Evolutionary conservation across 2,797 vertebrate species (phyloP).

Genomic region (Acanthis flammea): DNA sequence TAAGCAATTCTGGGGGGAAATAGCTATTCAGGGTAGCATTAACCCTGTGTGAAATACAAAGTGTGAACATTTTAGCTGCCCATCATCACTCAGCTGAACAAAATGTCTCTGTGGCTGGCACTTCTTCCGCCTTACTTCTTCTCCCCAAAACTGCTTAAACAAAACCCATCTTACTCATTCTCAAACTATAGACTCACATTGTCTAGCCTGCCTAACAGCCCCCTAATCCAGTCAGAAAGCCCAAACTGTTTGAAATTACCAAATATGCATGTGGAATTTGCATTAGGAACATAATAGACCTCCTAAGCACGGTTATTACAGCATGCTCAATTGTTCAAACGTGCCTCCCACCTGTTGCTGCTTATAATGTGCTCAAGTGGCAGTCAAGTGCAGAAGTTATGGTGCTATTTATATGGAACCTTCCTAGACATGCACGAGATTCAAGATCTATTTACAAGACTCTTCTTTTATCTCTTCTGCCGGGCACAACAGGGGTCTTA

Average conservation of each 20-base stretch:
- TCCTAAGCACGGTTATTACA: constrained; percentile 27
- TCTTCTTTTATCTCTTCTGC: constrained; percentile 19
- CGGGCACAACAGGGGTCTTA: neutral
- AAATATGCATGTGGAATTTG: constrained; percentile 66
- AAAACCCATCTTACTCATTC: neutral
- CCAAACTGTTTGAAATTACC: constrained; percentile 46
- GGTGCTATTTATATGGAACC: constrained; percentile 53
- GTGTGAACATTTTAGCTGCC: constrained; percentile 22
- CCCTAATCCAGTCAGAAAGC: constrained; percentile 42
- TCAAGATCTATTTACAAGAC: constrained; percentile 43
- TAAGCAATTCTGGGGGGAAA: constrained; percentile 40
- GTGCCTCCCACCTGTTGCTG: constrained; percentile 68
- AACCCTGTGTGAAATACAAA: constrained; percentile 44
- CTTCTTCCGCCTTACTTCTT: neutral
- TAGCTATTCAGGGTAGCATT: constrained; percentile 37
- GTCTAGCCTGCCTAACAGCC: constrained; percentile 36
- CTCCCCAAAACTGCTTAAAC: neutral
- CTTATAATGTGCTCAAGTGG: constrained; percentile 51
- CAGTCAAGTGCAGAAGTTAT: constrained; percentile 47
- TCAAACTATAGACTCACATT: neutral
- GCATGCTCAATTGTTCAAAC: constrained; percentile 39
- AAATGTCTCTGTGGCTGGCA: neutral
- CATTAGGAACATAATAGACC: constrained; percentile 58
- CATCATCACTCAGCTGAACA: constrained; percentile 9
- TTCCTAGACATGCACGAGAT: constrained; percentile 33